A percentile compares a stretch with the other conserved stretches of the same genome.
Conservation (phyloP, 53 echinoderm and acorn worm genomes). For the Stichopus horrens region DNA sequence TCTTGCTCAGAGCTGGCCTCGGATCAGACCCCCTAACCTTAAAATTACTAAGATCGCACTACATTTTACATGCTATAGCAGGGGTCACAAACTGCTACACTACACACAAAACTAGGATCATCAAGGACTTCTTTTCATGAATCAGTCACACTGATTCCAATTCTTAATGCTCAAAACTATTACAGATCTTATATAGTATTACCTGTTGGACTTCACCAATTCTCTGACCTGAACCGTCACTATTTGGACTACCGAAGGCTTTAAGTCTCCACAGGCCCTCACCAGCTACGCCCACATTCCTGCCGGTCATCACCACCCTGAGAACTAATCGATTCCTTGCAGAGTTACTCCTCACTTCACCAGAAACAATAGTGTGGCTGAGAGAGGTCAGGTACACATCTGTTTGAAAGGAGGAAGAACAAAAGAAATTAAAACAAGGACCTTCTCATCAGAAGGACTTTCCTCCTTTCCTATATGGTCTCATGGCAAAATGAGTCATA, state of each 20-base stretch:
- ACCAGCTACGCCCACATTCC: conserved; percentile 62
- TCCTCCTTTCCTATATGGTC: too few species aligned
- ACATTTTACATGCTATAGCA: too few species aligned
- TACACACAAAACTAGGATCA: too few species aligned
- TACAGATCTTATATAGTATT: neutral
- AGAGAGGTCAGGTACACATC: conserved; percentile 25
- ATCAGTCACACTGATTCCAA: too few species aligned
- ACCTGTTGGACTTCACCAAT: conserved; percentile 59
- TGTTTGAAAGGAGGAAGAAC: neutral
- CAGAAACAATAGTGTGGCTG: conserved; percentile 10
- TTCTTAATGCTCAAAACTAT: too few species aligned
- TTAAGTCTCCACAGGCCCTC: conserved; percentile 72
- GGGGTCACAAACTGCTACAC: too few species aligned
- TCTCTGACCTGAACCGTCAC: conserved; percentile 75
- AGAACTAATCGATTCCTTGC: conserved; percentile 1
- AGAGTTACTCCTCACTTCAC: conserved; percentile 2
- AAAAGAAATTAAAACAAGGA: neutral
- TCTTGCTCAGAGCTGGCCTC: too few species aligned
- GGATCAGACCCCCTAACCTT: too few species aligned
- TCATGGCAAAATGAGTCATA: too few species aligned
- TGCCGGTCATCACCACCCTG: conserved; percentile 36
- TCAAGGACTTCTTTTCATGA: too few species aligned
- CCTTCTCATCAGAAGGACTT: too few species aligned
- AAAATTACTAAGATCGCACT: too few species aligned
- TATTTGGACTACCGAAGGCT: conserved; percentile 72